Conservation (phyloP, 2,888 invertebrate species). For the Periphyllus acericola region DNA sequence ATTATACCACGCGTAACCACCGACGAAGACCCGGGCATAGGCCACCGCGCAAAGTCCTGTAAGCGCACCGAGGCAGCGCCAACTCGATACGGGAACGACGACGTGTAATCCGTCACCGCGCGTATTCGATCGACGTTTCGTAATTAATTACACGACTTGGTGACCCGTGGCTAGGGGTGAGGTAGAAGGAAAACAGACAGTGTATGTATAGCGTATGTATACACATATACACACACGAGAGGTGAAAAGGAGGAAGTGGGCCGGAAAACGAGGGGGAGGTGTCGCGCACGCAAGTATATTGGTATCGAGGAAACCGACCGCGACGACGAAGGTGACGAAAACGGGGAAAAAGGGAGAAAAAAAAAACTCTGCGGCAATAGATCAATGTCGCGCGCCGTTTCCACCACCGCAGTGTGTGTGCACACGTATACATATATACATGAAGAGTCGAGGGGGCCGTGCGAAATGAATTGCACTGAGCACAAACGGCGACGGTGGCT, state of each 20-base stretch:
- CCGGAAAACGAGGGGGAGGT: neutral
- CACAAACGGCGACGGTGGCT: neutral
- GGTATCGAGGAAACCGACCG: neutral
- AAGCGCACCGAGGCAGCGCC: neutral
- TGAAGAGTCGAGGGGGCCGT: constrained; percentile 2
- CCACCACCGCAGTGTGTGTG: neutral
- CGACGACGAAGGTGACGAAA: neutral
- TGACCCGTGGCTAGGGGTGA: neutral
- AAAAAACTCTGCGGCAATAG: constrained; percentile 14
- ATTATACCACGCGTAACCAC: neutral
- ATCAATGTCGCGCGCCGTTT: constrained; percentile 35
- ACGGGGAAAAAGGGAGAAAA: neutral
- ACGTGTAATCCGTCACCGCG: neutral
- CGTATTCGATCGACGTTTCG: neutral
- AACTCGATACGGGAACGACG: neutral
- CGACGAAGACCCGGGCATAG: neutral
- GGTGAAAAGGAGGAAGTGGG: neutral
- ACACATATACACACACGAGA: too few species aligned
- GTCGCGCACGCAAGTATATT: neutral
- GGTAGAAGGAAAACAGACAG: neutral
- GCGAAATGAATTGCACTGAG: constrained; percentile 41
- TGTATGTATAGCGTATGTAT: neutral
- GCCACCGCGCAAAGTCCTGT: neutral
- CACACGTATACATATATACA: neutral
- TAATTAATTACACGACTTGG: neutral